These are phyloP conservation scores for Allacma fusca DNA, from an alignment of 2,888 invertebrate genomes.

Conservation along the genomic window DNA sequence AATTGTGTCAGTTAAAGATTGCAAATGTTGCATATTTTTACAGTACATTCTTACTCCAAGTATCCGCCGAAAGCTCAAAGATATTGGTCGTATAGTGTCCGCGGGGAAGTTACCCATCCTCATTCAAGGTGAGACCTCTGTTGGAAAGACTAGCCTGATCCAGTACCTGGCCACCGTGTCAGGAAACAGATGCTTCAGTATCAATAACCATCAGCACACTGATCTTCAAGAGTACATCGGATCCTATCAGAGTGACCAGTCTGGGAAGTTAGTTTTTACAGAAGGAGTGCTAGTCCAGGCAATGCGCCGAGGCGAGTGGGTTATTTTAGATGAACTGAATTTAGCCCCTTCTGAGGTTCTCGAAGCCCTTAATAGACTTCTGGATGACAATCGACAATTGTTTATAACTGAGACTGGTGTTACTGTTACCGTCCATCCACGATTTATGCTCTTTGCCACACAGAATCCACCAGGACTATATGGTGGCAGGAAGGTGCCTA, in stretches of 20 bases:
- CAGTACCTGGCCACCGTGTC: slow-evolving; percentile 90
- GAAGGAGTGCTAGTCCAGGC: slow-evolving; percentile 97
- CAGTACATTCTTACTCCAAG: slow-evolving; percentile 88
- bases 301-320: slow-evolving; percentile 97
- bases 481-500: slow-evolving; percentile 87
- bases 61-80: slow-evolving; percentile 86
- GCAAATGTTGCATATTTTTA: too few relatives aligned
- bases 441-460: slow-evolving; percentile 97
- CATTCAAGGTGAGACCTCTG: slow-evolving; percentile 97
- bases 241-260: slow-evolving; percentile 84
- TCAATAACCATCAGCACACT: slow-evolving; percentile 99
- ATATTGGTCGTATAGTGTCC: slow-evolving; percentile 89
- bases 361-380: slow-evolving; percentile 94
- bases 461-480: slow-evolving; percentile 98
- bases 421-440: slow-evolving; percentile 87
- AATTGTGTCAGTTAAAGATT: too few relatives aligned
- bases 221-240: slow-evolving; percentile 98
- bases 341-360: slow-evolving; percentile 97
- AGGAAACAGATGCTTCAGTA: slow-evolving; percentile 91
- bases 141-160: slow-evolving; percentile 97
- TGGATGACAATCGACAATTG: slow-evolving; percentile 96
- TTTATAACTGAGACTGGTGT: slow-evolving; percentile 97
- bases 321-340: slow-evolving; percentile 97
- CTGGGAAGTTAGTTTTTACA: slow-evolving; percentile 88
- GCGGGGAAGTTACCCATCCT: slow-evolving; percentile 89